A percentile compares a stretch with the other conserved stretches of the same genome.
phyloP scores from a whole-genome alignment of 2,888 invertebrate species.

The Apodemia duryi region DNA sequence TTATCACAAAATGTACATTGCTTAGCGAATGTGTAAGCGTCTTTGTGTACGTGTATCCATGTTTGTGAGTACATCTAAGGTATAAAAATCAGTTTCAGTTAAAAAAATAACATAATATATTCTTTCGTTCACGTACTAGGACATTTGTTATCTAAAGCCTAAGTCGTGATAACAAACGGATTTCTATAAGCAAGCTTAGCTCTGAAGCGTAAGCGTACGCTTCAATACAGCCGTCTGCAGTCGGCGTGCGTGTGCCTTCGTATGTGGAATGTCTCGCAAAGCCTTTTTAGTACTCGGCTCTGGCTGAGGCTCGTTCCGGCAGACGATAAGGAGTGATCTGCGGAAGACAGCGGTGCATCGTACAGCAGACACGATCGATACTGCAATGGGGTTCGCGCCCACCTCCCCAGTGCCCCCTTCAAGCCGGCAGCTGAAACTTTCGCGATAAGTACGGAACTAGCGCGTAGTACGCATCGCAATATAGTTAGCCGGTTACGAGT shows the following conservation, averaged over 20 bases:
- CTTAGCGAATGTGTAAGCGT: too few species aligned
- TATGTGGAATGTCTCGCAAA: slow-evolving; percentile 49
- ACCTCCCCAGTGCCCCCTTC: slow-evolving; percentile 29
- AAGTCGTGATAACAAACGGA: slow-evolving; percentile 42
- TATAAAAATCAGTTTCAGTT: too few species aligned
- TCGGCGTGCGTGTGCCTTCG: slow-evolving; percentile 46
- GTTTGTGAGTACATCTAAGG: too few species aligned
- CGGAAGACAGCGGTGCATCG: slow-evolving; percentile 74
- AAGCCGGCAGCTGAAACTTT: slow-evolving; percentile 67
- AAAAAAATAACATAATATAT: not conserved
- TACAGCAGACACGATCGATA: slow-evolving; percentile 77
- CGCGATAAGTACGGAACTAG: slow-evolving; percentile 77
- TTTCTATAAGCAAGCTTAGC: slow-evolving; percentile 58
- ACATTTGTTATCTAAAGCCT: slow-evolving; percentile 27
- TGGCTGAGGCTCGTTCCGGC: slow-evolving; percentile 56
- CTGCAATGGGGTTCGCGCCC: slow-evolving; percentile 52
- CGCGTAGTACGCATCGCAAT: slow-evolving; percentile 79
- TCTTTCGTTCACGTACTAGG: slow-evolving; percentile 2
- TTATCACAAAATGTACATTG: too few species aligned
- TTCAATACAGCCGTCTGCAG: slow-evolving; percentile 41
- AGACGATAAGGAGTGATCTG: slow-evolving; percentile 76
- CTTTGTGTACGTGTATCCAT: too few species aligned
- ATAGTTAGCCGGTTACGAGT: slow-evolving; percentile 77
- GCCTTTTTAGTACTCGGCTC: slow-evolving; percentile 51
- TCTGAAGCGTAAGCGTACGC: slow-evolving; percentile 50